phyloP scores from a whole-genome alignment of 2,797 vertebrate genomes.

The Labroides dimidiatus region DNA sequence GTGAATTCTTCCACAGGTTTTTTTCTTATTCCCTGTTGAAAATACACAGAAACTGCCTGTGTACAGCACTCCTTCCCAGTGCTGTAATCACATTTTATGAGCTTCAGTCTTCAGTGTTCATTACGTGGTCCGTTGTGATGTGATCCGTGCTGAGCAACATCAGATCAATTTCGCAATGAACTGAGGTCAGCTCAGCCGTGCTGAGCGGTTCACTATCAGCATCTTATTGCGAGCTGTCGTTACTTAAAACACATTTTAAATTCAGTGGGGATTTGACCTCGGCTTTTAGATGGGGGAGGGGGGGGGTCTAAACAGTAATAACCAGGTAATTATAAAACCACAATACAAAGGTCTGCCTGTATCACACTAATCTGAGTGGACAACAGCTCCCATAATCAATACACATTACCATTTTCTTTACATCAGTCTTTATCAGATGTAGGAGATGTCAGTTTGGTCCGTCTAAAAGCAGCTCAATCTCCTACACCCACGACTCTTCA shows the following conservation, averaged over 20 bases:
- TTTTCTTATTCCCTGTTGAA: too few relatives aligned
- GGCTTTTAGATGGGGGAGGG: background rate
- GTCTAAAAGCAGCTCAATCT: slow-evolving; percentile 12
- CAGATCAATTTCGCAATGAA: slow-evolving; percentile 63
- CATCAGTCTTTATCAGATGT: slow-evolving; percentile 54
- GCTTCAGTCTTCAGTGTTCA: slow-evolving; percentile 52
- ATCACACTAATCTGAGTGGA: slow-evolving; percentile 22
- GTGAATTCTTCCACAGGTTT: too few relatives aligned
- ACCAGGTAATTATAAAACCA: background rate
- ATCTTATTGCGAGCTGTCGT: slow-evolving; percentile 31
- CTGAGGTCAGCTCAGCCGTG: slow-evolving; percentile 50
- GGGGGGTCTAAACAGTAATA: slow-evolving; percentile 8
- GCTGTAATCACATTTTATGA: slow-evolving; percentile 41
- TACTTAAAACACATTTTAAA: slow-evolving; percentile 18
- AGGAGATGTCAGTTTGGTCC: background rate
- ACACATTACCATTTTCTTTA: slow-evolving; percentile 24
- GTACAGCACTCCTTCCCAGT: too few relatives aligned
- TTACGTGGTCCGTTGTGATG: slow-evolving; percentile 27
- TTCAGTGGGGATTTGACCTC: slow-evolving; percentile 5
- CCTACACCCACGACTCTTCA: background rate
- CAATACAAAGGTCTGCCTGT: background rate
- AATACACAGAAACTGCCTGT: too few relatives aligned
- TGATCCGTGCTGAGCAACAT: slow-evolving; percentile 23
- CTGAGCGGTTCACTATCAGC: slow-evolving; percentile 45
- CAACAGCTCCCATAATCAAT: slow-evolving; percentile 33